Evolutionary conservation across 2,797 vertebrate species (phyloP).

Genomic region (Octomys mimax): DNA sequence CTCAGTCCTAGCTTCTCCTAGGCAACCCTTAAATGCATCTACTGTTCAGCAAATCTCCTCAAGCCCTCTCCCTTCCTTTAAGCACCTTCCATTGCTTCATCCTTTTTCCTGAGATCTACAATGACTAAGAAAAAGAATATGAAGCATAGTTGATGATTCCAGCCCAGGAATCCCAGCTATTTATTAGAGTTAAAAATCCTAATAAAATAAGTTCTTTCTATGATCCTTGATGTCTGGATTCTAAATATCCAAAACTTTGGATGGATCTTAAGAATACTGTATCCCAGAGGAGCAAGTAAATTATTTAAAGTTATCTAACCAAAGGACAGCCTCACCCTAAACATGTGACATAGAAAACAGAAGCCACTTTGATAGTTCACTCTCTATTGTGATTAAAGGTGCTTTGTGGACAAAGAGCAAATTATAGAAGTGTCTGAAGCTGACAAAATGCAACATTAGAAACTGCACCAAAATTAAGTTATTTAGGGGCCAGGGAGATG

Average conservation of each 20-base stretch:
- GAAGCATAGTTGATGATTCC: neutral
- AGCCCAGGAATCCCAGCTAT: neutral
- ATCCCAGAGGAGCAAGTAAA: neutral
- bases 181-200: neutral
- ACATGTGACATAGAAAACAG: neutral
- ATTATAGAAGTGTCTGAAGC: neutral
- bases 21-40: neutral
- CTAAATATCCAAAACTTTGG: neutral
- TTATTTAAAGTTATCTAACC: neutral
- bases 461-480: conserved; percentile 8
- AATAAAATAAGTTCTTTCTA: neutral
- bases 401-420: neutral
- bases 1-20: neutral
- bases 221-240: neutral
- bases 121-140: conserved; percentile 22
- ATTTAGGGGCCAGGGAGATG: neutral
- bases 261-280: neutral
- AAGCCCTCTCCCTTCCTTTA: neutral
- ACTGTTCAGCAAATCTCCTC: neutral
- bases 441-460: neutral
- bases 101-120: neutral
- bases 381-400: neutral
- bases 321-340: neutral
- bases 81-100: neutral
- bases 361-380: neutral